Evolutionary conservation across 2,797 vertebrate genomes (phyloP).

Genomic region (Tapera naevia): DNA sequence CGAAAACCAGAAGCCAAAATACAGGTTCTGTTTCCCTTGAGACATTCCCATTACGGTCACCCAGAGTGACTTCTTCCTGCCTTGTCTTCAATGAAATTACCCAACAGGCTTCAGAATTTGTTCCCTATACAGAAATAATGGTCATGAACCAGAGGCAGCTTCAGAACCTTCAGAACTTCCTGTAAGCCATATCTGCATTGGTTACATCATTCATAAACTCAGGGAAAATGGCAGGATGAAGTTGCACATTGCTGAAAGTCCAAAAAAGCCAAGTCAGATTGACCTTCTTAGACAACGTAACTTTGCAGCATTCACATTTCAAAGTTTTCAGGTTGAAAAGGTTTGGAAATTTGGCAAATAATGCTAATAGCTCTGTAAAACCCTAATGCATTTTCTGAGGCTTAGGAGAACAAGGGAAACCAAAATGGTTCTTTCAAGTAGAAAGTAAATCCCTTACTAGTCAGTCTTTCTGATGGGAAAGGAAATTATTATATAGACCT

Average conservation of each 20-base stretch:
- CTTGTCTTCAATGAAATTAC: not conserved
- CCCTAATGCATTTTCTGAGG: not conserved
- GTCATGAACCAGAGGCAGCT: not conserved
- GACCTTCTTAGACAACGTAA: not conserved
- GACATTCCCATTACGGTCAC: not conserved
- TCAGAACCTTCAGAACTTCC: not conserved
- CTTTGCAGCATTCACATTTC: not conserved
- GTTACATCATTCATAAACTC: not conserved
- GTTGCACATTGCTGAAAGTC: not conserved
- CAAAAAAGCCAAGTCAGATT: not conserved
- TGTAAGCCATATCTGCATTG: not conserved
- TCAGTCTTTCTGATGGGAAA: conserved; percentile 13
- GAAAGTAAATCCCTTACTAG: not conserved
- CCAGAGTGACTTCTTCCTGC: not conserved
- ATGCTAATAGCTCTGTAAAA: not conserved
- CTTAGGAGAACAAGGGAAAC: not conserved
- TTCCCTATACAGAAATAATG: not conserved
- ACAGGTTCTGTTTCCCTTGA: not conserved
- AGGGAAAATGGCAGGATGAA: not conserved
- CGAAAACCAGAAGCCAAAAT: not conserved
- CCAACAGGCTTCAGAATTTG: not conserved
- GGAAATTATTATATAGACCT: conserved; percentile 1
- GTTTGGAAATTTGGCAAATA: not conserved
- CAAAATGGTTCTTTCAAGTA: not conserved
- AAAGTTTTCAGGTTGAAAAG: not conserved